Evolutionary conservation across 2,113 vertebrate genomes (phyloP), one percentile per base, ranked within the genome.

Genomic region (Pseudopipra pipra): DNA sequence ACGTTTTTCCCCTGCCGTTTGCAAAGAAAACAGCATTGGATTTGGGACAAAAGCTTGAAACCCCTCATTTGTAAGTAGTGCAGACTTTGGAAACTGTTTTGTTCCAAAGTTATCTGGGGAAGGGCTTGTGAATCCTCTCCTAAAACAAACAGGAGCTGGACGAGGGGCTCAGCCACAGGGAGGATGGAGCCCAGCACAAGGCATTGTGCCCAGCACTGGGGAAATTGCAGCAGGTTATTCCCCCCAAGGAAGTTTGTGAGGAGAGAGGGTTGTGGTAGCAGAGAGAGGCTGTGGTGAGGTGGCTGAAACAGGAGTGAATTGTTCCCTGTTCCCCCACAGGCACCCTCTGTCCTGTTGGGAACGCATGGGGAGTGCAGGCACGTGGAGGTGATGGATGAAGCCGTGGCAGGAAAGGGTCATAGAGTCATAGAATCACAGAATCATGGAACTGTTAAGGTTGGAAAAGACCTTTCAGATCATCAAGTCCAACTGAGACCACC

Each of bases 11-110:
- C 86, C 72, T 0, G 0, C 73, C 65, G 1, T 96, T 96, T 89
- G 86, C 94, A 94, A 96, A 97, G 94, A 97, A 96, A 97, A 96
- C 82, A 94, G 92, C 90, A 85, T 89, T 94, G 78, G 89, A 81
- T 84, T 95, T 66, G 63, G 94, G 54, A 97, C 97, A 97, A 97
- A 96, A 93, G 94, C 86, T 59, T 31, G 6, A 87, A 96, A 82
- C 83, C 78, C 67, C 89, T 96, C 89, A 82, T 96, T 97, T 96
- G 94, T 95, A 92, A 96, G 94, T 67, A 81, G 85, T 4, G 2
- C 62, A 86, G 93, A 54, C 95, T 89, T 80, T 96, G 93, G 95
- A 96, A 96, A 95, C 80, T 87, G 93, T 93, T 96, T 95, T 93
- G 92, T 97, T 91, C 92, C 61, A 55, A 61, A 72, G 63, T 80